Evolutionary conservation across 2,888 invertebrate species (phyloP).

Genomic region (Chalcosyrphus nemorum): DNA sequence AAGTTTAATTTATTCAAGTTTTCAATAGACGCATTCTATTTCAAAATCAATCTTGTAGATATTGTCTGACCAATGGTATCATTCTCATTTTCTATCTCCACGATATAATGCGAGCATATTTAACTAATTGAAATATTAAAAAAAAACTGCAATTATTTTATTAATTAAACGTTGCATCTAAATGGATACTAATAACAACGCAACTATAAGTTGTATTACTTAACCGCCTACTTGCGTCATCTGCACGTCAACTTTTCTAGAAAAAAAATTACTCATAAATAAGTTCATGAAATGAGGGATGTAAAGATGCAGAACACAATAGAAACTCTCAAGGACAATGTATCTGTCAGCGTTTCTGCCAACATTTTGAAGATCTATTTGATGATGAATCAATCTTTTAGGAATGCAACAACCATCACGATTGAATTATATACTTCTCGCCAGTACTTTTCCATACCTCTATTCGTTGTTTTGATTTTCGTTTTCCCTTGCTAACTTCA

Average conservation of each 20-base stretch:
- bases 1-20: no score
- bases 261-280: not conserved
- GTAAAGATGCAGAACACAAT: not conserved
- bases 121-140: no score
- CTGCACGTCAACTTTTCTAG: not conserved
- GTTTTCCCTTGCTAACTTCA: not conserved
- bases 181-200: not conserved
- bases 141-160: no score
- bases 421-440: not conserved
- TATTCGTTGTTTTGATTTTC: not conserved
- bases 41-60: no score
- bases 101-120: no score
- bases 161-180: not conserved
- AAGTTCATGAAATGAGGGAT: not conserved
- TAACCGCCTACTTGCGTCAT: not conserved
- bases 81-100: no score
- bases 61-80: no score
- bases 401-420: not conserved
- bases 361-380: not conserved
- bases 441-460: constrained; percentile 1
- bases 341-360: not conserved
- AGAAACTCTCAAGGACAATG: not conserved
- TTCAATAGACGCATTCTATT: no score
- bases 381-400: not conserved
- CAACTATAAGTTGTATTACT: not conserved